Evolutionary conservation across 2,888 invertebrate genomes (phyloP).

Genomic region (Chrysolina oricalcia): DNA sequence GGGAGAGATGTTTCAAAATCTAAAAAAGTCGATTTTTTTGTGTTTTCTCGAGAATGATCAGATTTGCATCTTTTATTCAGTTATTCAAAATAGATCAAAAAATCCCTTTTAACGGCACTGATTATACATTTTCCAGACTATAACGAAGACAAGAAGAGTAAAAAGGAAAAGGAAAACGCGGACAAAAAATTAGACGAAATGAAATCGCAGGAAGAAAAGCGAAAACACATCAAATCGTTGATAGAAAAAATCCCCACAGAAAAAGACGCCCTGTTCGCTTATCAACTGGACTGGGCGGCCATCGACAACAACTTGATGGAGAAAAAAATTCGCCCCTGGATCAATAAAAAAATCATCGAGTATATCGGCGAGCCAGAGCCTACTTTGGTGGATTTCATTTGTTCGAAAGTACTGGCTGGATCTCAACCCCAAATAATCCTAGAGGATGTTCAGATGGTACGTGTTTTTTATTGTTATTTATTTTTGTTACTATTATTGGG

Average conservation of each 20-base stretch:
- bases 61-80: no score
- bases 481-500: background rate
- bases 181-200: slow-evolving; percentile 75
- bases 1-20: no score
- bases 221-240: slow-evolving; percentile 95
- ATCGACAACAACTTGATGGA: slow-evolving; percentile 89
- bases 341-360: slow-evolving; percentile 99
- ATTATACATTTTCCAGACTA: slow-evolving; percentile 72
- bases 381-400: slow-evolving; percentile 98
- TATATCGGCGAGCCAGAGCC: slow-evolving; percentile 99
- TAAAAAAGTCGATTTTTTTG: no score
- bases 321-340: slow-evolving; percentile 98
- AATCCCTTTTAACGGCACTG: background rate
- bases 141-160: slow-evolving; percentile 73
- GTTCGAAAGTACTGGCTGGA: slow-evolving; percentile 96
- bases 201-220: slow-evolving; percentile 92
- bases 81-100: no score
- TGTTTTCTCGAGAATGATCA: no score
- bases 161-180: slow-evolving; percentile 69
- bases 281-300: slow-evolving; percentile 91
- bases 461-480: slow-evolving; percentile 52
- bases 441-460: slow-evolving; percentile 98
- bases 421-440: slow-evolving; percentile 95
- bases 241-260: slow-evolving; percentile 99
- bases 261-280: slow-evolving; percentile 96